Base-by-base conservation (phyloP, 2,888 invertebrate genomes). In the Geotrupes spiniger region DNA sequence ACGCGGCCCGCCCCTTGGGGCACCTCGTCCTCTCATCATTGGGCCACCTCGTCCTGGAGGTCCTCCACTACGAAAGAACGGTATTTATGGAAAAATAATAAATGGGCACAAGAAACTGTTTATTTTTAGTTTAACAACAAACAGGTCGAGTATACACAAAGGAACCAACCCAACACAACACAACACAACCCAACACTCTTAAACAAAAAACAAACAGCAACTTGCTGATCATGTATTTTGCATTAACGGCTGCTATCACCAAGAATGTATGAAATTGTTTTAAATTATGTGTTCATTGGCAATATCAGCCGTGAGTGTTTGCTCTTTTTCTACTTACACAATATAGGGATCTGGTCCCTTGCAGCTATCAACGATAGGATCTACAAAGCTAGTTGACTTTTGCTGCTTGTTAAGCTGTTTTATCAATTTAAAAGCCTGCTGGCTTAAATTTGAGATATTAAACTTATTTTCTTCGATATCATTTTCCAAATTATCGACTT, bases 1-100 rank as follows among this genome's bases (percentile, higher is more conserved):
- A 10, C 46, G 40, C 11, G 46, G 46, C 1, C 46, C 46, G 3
- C 50, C 50, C 16, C 50, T 36, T 5, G 50, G 50, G 4, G 45
- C 50, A 4, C 50, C 50, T 26, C 50, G 50, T 21, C 50, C 50
- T 27, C 49, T 39, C 49, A 49, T 49, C 49, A 49, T 49, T 11
- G 44, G 45, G 10, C 50, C 46, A 11, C 45, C 42, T 16, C 50
- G 45, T 14, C 50, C 50, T 21, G 46, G 46, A 25, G 50, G 46
- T n/a, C 50, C 50, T 37, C 50, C 50, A 31, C 37, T 42, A 29
- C 12, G 36, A 48, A 10, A 41, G 17, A 15, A 31, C 4, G 21
- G 6, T 21, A 6, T 21, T 21, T 21, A 21, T n/a, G n/a, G n/a
- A 33, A 8, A 33, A 2, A 33, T 9, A 33, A n/a, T 8, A 14